These are phyloP conservation scores for Rhamphomyia laevipes DNA, from an alignment of 2,888 invertebrate species.

Conservation along the genomic window DNA sequence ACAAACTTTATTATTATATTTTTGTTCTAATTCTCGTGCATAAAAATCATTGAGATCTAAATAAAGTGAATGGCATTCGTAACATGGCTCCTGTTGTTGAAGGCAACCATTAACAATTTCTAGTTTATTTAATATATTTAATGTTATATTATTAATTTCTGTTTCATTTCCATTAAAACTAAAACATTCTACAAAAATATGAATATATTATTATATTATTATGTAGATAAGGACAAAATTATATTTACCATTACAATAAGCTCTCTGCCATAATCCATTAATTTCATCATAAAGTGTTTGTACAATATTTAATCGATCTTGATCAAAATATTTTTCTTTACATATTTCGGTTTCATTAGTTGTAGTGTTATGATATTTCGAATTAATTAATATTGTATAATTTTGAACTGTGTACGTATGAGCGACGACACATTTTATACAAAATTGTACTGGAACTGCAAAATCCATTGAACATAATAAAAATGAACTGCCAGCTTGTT, in stretches of 20 bases:
- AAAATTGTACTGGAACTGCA: not conserved
- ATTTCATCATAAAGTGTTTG: conserved; percentile 20
- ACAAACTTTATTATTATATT: conserved; percentile 21
- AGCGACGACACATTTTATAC: not conserved
- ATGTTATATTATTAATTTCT: not conserved
- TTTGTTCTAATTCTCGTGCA: not conserved
- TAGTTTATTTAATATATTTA: not conserved
- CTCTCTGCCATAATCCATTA: conserved; percentile 22
- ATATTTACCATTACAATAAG: conserved; percentile 23
- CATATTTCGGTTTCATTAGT: conserved; percentile 17
- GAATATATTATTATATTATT: not conserved
- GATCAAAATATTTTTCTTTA: conserved; percentile 19
- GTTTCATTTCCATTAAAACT: no score
- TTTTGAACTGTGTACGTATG: not conserved
- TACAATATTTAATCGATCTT: conserved; percentile 27
- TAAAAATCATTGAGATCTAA: not conserved
- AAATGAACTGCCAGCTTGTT: no score
- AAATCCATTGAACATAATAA: no score
- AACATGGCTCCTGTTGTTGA: conserved; percentile 18
- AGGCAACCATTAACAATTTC: conserved; percentile 8
- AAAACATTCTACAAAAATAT: conserved; percentile 1
- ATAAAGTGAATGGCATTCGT: not conserved
- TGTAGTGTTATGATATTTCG: not conserved
- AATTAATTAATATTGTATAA: not conserved
- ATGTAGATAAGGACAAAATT: conserved; percentile 23